Percentiles rank a stretch among this genome's conserved stretches.
These are phyloP conservation scores for Rhorus exstirpatorius DNA, from an alignment of 2,888 invertebrate genomes.

Conservation along the genomic window DNA sequence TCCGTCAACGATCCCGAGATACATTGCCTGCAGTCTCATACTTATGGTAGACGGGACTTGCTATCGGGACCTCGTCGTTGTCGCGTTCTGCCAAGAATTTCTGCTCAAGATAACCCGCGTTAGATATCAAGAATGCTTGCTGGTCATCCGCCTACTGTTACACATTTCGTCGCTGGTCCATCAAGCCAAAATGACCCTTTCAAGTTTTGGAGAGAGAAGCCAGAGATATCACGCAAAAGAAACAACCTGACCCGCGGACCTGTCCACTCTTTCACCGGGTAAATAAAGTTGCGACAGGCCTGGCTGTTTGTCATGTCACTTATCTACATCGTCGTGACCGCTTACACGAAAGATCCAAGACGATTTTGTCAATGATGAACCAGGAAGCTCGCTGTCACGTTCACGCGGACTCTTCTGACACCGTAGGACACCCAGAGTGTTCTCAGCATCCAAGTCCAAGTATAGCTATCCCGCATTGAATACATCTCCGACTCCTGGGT, in stretches of 20 bases:
- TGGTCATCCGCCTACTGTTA: slow-evolving; percentile 10
- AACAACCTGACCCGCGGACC: not conserved
- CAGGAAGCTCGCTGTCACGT: slow-evolving; percentile 43
- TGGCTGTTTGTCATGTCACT: too few species aligned
- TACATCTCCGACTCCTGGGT: too few species aligned
- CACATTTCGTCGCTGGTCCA: slow-evolving; percentile 15
- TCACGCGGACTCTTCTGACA: not conserved
- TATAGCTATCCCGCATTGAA: too few species aligned
- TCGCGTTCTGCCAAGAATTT: slow-evolving; percentile 9
- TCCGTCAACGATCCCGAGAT: not conserved
- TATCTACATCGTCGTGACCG: too few species aligned
- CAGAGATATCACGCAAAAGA: not conserved
- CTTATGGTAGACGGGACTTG: slow-evolving; percentile 7
- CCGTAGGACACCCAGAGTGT: too few species aligned
- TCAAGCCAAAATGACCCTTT: slow-evolving; percentile 13
- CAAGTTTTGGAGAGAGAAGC: slow-evolving; percentile 4
- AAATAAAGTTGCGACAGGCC: too few species aligned
- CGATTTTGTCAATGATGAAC: slow-evolving; percentile 36
- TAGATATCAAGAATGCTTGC: slow-evolving; percentile 14
- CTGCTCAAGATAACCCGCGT: not conserved
- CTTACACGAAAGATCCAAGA: slow-evolving; percentile 19
- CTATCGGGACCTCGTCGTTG: not conserved
- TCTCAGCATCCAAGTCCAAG: too few species aligned
- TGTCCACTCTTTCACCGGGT: not conserved
- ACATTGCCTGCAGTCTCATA: not conserved